Percentiles rank a stretch among this genome's conserved stretches.
Evolutionary conservation across 37 sponge, comb jelly and placozoan species (phyloP).

Genomic region (Axinella damicornis): DNA sequence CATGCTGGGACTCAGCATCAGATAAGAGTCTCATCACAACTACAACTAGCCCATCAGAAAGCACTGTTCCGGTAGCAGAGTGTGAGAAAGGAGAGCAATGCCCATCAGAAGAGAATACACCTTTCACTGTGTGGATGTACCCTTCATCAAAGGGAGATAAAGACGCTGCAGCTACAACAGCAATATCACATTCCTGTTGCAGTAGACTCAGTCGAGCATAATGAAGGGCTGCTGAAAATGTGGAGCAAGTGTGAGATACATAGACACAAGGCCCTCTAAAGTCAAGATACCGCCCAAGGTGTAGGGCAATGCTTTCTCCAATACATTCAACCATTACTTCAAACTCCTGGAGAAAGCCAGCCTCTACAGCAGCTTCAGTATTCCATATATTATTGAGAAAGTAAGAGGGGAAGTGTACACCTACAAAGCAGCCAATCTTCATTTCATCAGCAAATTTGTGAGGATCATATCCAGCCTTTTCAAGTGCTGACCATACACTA

Average conservation of each 20-base stretch:
- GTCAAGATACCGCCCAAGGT: not conserved
- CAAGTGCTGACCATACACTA: constrained; percentile 6
- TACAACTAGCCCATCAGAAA: constrained; percentile 2
- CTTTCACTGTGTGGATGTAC: not conserved
- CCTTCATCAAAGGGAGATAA: not conserved
- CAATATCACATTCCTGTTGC: constrained; percentile 9
- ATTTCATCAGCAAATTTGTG: not conserved
- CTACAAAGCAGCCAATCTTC: constrained; percentile 5
- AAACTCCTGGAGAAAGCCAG: too few species aligned
- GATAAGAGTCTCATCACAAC: not conserved
- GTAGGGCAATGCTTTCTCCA: not conserved
- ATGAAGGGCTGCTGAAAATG: constrained; percentile 10
- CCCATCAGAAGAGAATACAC: not conserved
- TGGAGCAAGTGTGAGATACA: not conserved
- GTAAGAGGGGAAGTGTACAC: constrained; percentile 9
- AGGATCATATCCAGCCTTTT: not conserved
- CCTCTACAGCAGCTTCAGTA: too few species aligned
- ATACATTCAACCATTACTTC: too few species aligned
- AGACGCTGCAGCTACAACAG: constrained; percentile 10
- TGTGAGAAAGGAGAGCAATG: constrained; percentile 1
- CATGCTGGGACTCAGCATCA: not conserved
- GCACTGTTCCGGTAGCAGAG: constrained; percentile 1
- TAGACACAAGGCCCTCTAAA: constrained; percentile 5
- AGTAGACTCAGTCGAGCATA: constrained; percentile 2
- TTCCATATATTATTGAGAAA: not conserved